A percentile compares a stretch with the other conserved stretches of the same genome.
Conservation (phyloP, 2,888 invertebrate genomes). For the Candidula unifasciata region DNA sequence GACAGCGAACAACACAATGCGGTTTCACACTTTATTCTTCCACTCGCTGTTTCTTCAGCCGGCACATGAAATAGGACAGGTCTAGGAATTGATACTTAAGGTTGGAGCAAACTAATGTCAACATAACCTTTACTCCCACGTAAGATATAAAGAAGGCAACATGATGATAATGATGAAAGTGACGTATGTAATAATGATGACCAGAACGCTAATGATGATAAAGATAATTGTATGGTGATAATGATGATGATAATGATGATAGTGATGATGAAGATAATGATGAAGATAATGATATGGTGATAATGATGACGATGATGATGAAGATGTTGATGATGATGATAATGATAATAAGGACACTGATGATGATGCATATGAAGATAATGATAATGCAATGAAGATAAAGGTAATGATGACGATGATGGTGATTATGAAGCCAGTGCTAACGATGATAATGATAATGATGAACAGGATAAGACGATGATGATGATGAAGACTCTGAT, state of each 20-base stretch:
- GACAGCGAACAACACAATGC: too few relatives aligned
- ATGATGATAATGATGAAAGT: too few relatives aligned
- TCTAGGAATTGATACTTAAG: too few relatives aligned
- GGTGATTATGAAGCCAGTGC: background rate
- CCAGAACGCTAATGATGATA: too few relatives aligned
- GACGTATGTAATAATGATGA: too few relatives aligned
- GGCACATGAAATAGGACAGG: too few relatives aligned
- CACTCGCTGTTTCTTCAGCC: too few relatives aligned
- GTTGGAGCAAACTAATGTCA: too few relatives aligned
- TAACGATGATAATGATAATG: background rate
- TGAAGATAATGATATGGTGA: background rate
- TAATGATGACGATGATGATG: background rate
- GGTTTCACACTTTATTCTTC: too few relatives aligned
- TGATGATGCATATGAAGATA: background rate
- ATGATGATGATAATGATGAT: background rate
- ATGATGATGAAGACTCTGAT: background rate
- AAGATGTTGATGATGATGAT: background rate
- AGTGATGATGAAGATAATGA: background rate
- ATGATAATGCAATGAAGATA: background rate
- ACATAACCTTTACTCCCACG: too few relatives aligned
- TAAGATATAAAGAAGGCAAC: too few relatives aligned
- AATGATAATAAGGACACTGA: background rate
- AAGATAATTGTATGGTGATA: background rate
- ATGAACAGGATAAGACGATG: background rate
- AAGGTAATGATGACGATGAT: background rate